A percentile compares a stretch with the other conserved stretches of the same genome.
phyloP scores from a whole-genome alignment of 2,888 invertebrate genomes.

The Aporophyla nigra region DNA sequence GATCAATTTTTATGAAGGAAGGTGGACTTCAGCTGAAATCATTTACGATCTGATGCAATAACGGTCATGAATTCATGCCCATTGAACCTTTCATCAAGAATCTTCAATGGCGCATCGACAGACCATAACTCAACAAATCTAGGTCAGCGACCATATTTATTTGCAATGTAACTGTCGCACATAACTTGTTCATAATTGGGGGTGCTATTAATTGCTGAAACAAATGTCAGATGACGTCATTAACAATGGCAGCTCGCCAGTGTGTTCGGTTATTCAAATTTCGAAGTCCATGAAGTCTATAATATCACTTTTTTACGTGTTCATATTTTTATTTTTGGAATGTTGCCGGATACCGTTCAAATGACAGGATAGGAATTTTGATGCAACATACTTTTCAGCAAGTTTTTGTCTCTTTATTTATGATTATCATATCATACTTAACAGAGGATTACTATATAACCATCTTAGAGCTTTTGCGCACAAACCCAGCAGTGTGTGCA shows the following conservation, averaged over 20 bases:
- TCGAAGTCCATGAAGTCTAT: conserved; percentile 20
- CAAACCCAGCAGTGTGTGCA: too few relatives aligned
- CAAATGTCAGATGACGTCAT: conserved; percentile 53
- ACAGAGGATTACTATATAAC: background rate
- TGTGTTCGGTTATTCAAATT: conserved; percentile 29
- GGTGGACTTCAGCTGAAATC: background rate
- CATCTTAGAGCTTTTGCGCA: too few relatives aligned
- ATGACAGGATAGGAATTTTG: too few relatives aligned
- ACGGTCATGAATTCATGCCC: conserved; percentile 8
- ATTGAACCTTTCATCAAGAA: background rate
- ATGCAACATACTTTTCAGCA: background rate
- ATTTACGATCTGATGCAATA: background rate
- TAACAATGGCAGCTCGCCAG: conserved; percentile 48
- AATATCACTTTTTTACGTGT: background rate
- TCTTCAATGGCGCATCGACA: conserved; percentile 26
- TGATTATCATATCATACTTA: background rate
- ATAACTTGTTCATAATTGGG: conserved; percentile 33
- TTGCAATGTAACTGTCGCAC: conserved; percentile 35
- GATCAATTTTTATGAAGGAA: background rate
- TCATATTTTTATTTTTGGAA: background rate
- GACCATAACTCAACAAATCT: conserved; percentile 16
- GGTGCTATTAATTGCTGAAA: conserved; percentile 42
- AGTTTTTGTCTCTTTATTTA: background rate
- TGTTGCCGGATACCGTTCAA: conserved; percentile 15
- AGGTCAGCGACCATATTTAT: conserved; percentile 46